Percentiles rank a stretch among this genome's conserved stretches.
These are phyloP conservation scores for Sminthopsis crassicaudata DNA, from an alignment of 2,113 vertebrate species.

Conservation along the genomic window DNA sequence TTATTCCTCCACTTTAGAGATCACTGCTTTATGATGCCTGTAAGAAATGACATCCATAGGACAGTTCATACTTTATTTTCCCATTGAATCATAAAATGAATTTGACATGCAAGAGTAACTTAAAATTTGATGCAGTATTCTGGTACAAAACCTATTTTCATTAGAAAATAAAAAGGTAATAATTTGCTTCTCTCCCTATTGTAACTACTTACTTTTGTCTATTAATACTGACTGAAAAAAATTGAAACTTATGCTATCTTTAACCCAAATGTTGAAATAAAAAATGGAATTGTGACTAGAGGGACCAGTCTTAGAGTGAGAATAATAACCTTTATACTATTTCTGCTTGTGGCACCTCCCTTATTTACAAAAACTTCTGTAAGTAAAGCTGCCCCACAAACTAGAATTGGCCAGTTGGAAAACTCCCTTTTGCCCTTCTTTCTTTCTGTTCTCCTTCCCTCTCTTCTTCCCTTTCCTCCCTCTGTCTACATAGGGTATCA, in stretches of 20 bases:
- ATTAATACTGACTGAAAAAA: neutral
- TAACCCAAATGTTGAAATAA: too few species aligned
- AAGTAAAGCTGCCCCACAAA: too few species aligned
- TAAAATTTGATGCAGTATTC: neutral
- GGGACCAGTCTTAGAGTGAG: neutral
- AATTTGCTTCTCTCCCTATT: neutral
- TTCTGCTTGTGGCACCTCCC: neutral
- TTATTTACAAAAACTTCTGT: neutral
- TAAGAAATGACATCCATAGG: fast-evolving
- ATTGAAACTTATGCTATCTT: neutral
- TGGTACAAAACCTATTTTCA: neutral
- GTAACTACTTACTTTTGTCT: neutral
- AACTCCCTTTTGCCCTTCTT: too few species aligned
- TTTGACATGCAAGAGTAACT: neutral
- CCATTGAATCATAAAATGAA: neutral
- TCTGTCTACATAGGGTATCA: too few species aligned
- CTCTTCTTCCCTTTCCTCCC: too few species aligned
- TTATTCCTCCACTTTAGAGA: neutral
- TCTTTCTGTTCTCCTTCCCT: too few species aligned
- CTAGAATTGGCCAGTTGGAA: too few species aligned
- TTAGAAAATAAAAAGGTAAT: neutral
- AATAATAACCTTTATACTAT: neutral
- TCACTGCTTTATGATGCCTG: neutral
- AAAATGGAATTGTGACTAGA: neutral
- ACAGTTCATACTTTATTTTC: neutral